A percentile compares a stretch with the other conserved stretches of the same genome.
Conservation (phyloP, 2,113 vertebrate species). For the Myiopsitta monachus region DNA sequence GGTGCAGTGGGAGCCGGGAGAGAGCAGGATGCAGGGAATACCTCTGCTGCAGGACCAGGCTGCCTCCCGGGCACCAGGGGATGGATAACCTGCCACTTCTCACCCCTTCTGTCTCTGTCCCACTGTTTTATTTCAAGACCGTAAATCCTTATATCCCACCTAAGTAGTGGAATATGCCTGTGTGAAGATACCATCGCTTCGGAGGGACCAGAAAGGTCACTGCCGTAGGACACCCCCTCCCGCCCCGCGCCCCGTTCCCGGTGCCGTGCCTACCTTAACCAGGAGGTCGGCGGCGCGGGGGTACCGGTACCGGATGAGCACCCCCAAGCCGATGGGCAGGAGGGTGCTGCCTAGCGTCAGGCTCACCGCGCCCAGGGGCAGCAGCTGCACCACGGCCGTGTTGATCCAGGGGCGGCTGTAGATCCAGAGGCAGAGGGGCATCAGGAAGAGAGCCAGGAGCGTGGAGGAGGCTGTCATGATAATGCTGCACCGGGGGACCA, state of each 20-base stretch:
- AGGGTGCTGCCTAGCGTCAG: conserved; percentile 94
- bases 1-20: neutral
- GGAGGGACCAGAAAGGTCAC: neutral
- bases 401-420: conserved; percentile 96
- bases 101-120: accelerated
- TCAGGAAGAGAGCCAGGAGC: conserved; percentile 88
- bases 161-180: neutral
- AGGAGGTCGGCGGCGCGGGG: conserved; percentile 85
- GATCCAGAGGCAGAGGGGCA: conserved; percentile 96
- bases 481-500: conserved; percentile 75
- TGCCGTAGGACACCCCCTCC: neutral
- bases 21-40: neutral
- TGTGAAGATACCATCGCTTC: neutral
- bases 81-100: neutral
- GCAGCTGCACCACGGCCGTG: conserved; percentile 87
- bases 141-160: neutral
- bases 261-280: conserved; percentile 82
- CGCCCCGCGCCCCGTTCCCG: too few species aligned
- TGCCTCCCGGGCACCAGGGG: neutral
- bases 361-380: conserved; percentile 91
- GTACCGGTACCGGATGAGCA: conserved; percentile 85
- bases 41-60: neutral
- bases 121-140: neutral
- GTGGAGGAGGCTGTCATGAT: conserved; percentile 98
- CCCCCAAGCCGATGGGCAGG: conserved; percentile 89